Conservation (phyloP, 2,797 vertebrate species). For the Acestrorhynchus altus region DNA sequence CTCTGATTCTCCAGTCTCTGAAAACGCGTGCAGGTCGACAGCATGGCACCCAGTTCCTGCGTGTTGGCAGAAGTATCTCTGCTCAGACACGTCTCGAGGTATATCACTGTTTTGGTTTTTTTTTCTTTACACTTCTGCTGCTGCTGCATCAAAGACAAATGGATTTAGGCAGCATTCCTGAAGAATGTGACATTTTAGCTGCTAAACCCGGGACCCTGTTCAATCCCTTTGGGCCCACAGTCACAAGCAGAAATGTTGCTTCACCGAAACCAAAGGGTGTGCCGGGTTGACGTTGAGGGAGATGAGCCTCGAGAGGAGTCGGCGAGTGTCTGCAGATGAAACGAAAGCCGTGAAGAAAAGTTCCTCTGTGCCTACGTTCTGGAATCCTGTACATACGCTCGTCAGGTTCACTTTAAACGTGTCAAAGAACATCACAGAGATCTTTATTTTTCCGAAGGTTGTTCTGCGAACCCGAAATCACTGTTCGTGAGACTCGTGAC, state of each 20-base stretch:
- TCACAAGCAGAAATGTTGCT: conserved; percentile 50
- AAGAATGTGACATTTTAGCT: conserved; percentile 68
- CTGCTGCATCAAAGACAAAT: conserved; percentile 18
- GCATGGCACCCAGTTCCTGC: conserved; percentile 23
- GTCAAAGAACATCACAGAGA: conserved; percentile 38
- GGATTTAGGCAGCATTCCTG: conserved; percentile 62
- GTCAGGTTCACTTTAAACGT: conserved; percentile 58
- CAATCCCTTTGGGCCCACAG: conserved; percentile 32
- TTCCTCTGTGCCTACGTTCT: conserved; percentile 68
- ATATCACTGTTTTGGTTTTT: conserved; percentile 21
- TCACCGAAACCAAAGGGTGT: conserved; percentile 74
- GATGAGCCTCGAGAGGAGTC: conserved; percentile 42
- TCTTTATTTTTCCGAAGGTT: conserved; percentile 54
- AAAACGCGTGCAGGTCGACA: conserved; percentile 29
- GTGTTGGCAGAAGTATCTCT: conserved; percentile 25
- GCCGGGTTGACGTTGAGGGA: conserved; percentile 60
- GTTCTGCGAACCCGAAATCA: conserved; percentile 57
- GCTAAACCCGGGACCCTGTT: conserved; percentile 64
- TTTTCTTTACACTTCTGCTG: conserved; percentile 43
- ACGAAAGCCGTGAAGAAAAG: conserved; percentile 38
- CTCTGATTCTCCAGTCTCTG: conserved; percentile 46
- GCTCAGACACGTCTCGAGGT: conserved; percentile 28
- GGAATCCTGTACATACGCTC: conserved; percentile 73
- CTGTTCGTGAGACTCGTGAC: conserved; percentile 63
- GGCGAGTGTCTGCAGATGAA: conserved; percentile 28